These are phyloP conservation scores for Ivindomyrus marchei DNA, from an alignment of 2,113 vertebrate species.

Conservation along the genomic window DNA sequence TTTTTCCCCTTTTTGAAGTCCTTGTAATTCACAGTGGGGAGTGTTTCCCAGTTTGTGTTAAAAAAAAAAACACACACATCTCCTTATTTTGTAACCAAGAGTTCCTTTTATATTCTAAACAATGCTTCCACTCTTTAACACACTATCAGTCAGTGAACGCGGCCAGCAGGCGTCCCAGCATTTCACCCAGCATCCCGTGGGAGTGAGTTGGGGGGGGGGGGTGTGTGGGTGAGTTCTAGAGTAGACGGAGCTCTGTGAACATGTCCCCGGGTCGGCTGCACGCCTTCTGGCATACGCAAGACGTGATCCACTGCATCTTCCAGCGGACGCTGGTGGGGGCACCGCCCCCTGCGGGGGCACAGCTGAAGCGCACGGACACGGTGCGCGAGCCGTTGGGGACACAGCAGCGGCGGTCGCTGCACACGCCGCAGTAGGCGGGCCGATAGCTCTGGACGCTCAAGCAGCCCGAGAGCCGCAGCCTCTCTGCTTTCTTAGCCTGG, in stretches of 20 bases:
- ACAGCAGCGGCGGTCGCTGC: conserved; percentile 82
- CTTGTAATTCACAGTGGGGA: background rate
- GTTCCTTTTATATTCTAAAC: background rate
- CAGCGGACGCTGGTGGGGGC: conserved; percentile 69
- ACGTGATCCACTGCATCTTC: conserved; percentile 94
- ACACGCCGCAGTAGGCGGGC: conserved; percentile 81
- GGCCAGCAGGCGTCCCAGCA: background rate
- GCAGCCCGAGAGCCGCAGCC: conserved; percentile 79
- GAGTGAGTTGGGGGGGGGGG: background rate
- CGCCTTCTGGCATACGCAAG: conserved; percentile 82
- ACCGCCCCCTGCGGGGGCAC: conserved; percentile 43
- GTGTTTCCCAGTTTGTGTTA: background rate
- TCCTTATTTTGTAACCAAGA: background rate
- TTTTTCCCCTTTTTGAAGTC: background rate
- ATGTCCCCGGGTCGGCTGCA: conserved; percentile 74
- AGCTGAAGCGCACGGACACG: conserved; percentile 78
- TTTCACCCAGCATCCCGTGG: background rate
- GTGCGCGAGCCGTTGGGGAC: conserved; percentile 77
- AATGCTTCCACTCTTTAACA: background rate
- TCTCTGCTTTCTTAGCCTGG: conserved; percentile 73
- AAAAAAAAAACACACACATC: background rate
- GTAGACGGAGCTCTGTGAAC: conserved; percentile 79
- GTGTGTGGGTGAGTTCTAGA: conserved; percentile 47
- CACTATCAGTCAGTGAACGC: background rate
- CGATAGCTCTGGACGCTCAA: conserved; percentile 71